These are phyloP conservation scores for Caenorhabditis tropicalis DNA, from an alignment of 1,140 invertebrate genomes.

Conservation along the genomic window DNA sequence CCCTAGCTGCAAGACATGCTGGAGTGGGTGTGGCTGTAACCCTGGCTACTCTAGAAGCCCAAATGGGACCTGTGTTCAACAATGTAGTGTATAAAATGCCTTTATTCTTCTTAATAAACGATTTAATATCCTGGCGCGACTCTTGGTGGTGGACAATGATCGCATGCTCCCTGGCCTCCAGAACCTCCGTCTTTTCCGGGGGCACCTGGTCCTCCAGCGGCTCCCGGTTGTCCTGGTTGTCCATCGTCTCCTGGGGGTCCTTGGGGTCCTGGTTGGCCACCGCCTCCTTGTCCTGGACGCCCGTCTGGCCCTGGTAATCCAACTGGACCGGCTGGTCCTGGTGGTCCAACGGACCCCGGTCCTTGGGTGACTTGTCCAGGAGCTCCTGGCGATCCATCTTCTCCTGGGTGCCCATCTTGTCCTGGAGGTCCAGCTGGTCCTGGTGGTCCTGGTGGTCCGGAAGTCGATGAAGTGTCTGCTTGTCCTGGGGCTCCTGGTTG, in stretches of 20 bases:
- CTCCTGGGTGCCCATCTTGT: conserved; percentile 27
- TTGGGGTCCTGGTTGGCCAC: background rate
- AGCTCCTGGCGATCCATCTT: conserved; percentile 16
- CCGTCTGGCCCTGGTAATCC: background rate
- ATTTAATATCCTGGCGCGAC: conserved; percentile 57
- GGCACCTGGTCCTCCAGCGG: background rate
- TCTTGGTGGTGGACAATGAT: conserved; percentile 55
- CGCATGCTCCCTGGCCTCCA: conserved; percentile 35
- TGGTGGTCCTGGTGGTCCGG: conserved; percentile 32
- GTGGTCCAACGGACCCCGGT: background rate
- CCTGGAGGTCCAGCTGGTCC: conserved; percentile 2
- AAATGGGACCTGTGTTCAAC: background rate
- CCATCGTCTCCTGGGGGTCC: conserved; percentile 33
- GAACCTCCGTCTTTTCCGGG: conserved; percentile 4
- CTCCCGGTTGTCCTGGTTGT: background rate
- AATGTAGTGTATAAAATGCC: too few relatives aligned
- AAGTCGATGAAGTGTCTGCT: background rate
- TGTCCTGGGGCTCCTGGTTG: conserved; percentile 21
- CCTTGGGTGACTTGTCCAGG: conserved; percentile 14
- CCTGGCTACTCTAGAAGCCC: background rate
- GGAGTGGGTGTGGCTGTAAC: background rate
- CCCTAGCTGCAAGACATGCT: conserved; percentile 5
- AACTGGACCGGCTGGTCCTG: conserved; percentile 11
- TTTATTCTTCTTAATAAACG: background rate
- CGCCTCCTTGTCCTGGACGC: background rate